Conservation (phyloP, 2,797 vertebrate genomes). For the Acanthis flammea region DNA sequence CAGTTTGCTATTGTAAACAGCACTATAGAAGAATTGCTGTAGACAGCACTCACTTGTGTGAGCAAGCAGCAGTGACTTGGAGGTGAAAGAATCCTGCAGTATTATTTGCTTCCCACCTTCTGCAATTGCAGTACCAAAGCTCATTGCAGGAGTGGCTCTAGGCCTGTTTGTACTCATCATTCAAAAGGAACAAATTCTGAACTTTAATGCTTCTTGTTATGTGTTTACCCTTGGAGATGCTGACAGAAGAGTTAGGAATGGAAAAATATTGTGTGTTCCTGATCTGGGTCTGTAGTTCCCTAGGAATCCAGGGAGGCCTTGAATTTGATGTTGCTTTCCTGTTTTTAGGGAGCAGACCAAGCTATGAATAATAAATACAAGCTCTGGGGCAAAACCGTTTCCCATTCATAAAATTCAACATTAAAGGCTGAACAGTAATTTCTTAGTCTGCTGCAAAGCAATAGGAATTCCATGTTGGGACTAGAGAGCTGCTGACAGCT, state of each 20-base stretch:
- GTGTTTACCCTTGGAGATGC: not conserved
- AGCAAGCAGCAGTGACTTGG: not conserved
- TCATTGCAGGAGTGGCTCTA: not conserved
- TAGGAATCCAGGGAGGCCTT: not conserved
- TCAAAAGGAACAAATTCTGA: not conserved
- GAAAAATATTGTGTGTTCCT: not conserved
- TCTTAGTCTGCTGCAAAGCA: not conserved
- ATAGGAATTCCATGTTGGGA: not conserved
- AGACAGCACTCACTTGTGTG: not conserved
- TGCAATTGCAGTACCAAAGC: not conserved
- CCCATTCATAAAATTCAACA: conserved; percentile 24
- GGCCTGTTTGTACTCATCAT: not conserved
- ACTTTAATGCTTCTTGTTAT: not conserved
- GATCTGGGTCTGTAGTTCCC: not conserved
- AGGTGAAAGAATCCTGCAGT: not conserved
- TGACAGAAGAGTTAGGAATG: not conserved
- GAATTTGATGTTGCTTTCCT: not conserved
- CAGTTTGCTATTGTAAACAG: not conserved
- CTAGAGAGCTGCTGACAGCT: not conserved
- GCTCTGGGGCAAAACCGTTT: not conserved
- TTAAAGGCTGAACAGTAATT: not conserved
- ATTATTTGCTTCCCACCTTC: not conserved
- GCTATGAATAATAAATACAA: conserved; percentile 4
- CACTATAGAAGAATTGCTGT: not conserved
- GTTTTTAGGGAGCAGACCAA: not conserved